These are phyloP conservation scores for Argya squamiceps DNA, from an alignment of 2,797 vertebrate genomes.

Conservation along the genomic window DNA sequence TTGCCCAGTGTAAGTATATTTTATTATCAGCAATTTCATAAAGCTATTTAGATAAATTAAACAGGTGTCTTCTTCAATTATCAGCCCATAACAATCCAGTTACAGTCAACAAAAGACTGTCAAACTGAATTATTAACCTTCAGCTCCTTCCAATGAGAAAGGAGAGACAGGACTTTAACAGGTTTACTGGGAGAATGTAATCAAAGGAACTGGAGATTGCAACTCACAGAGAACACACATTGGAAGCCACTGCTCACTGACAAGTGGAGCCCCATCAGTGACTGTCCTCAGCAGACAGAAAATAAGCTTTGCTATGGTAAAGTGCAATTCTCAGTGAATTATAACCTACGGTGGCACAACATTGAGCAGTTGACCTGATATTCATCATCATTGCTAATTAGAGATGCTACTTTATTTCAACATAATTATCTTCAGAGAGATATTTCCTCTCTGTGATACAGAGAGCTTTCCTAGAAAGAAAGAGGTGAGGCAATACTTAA, in stretches of 20 bases:
- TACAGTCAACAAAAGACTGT: conserved; percentile 27
- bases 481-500: background rate
- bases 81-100: conserved; percentile 32
- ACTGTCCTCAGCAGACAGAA: background rate
- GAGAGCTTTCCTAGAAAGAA: conserved; percentile 47
- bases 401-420: conserved; percentile 15
- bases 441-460: background rate
- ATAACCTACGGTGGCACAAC: background rate
- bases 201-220: background rate
- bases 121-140: conserved; percentile 35
- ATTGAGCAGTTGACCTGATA: background rate
- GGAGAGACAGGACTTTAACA: background rate
- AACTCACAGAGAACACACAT: background rate
- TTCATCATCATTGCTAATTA: background rate
- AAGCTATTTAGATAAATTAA: conserved; percentile 76
- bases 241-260: background rate
- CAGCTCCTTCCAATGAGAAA: conserved; percentile 1
- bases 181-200: background rate
- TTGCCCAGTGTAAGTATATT: conserved; percentile 75
- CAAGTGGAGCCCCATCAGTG: background rate
- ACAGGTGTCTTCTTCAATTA: conserved; percentile 74
- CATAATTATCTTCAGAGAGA: conserved; percentile 27
- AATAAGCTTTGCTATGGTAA: background rate
- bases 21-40: conserved; percentile 73
- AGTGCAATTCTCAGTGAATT: conserved; percentile 2